These are phyloP conservation scores for Paradoxurus hermaphroditus DNA, from an alignment of 2,113 vertebrate species.

Conservation along the genomic window DNA sequence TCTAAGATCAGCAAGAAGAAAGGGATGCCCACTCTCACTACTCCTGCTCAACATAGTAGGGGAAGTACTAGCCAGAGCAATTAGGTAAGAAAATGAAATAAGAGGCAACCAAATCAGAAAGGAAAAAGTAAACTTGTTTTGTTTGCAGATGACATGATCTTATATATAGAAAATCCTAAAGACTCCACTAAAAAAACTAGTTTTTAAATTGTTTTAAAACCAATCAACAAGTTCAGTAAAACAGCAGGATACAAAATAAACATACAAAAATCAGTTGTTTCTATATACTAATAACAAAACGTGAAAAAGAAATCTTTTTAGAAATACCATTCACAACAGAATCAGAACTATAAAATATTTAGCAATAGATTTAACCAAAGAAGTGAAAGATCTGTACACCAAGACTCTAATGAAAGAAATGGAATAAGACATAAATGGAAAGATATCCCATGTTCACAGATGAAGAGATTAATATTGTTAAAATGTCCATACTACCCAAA, in stretches of 20 bases:
- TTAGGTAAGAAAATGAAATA: not conserved
- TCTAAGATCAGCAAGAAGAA: not conserved
- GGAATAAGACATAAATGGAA: not conserved
- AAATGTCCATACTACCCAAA: not conserved
- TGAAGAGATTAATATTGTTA: not conserved
- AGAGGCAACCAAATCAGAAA: not conserved
- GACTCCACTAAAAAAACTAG: not conserved
- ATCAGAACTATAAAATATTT: not conserved
- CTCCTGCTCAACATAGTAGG: not conserved
- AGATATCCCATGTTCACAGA: not conserved
- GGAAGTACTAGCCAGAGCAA: not conserved
- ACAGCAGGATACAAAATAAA: not conserved
- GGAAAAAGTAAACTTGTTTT: not conserved
- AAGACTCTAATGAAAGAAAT: too few species aligned
- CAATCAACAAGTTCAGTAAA: not conserved
- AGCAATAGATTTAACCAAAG: not conserved
- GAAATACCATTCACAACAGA: not conserved
- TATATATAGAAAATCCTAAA: not conserved
- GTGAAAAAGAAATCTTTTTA: not conserved
- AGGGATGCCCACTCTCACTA: not conserved
- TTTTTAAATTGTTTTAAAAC: not conserved
- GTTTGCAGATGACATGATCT: not conserved
- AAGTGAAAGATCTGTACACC: not conserved
- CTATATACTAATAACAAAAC: not conserved
- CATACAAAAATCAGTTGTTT: not conserved